phyloP scores from a whole-genome alignment of 2,113 vertebrate genomes.

The Platysternon megacephalum region DNA sequence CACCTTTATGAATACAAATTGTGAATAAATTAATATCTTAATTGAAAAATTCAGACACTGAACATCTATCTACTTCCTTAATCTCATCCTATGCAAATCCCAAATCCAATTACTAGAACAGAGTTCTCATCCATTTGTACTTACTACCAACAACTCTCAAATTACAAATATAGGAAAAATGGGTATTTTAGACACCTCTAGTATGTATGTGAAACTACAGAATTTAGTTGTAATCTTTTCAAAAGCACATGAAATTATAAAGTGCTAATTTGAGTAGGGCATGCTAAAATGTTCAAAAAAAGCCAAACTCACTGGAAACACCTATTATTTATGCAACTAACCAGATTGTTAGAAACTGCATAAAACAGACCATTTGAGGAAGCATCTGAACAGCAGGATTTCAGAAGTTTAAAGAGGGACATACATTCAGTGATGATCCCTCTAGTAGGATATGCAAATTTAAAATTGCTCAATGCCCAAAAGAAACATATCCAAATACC shows the following conservation, averaged over 20 bases:
- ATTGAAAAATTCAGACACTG: not conserved
- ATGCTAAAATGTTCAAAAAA: constrained; percentile 1
- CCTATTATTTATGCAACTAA: not conserved
- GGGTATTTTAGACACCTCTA: not conserved
- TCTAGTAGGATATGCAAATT: constrained; percentile 59
- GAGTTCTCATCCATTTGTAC: not conserved
- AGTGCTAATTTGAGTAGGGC: not conserved
- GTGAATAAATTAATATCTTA: not conserved
- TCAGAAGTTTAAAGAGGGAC: constrained; percentile 44
- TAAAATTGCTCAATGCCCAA: constrained; percentile 58
- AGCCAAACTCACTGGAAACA: constrained; percentile 33
- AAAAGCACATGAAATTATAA: constrained; percentile 8
- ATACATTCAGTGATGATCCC: constrained; percentile 22
- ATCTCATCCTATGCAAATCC: not conserved
- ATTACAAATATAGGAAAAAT: not conserved
- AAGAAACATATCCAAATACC: constrained; percentile 78
- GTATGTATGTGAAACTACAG: not conserved
- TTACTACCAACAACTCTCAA: not conserved
- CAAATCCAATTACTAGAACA: not conserved
- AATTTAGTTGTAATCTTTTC: not conserved
- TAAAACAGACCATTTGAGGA: constrained; percentile 59
- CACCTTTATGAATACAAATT: not conserved
- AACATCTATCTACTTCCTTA: not conserved
- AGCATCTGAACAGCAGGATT: constrained; percentile 59
- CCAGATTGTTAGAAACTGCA: constrained; percentile 42